phyloP scores from a whole-genome alignment of 1,140 invertebrate genomes.

The Aporrectodea caliginosa region DNA sequence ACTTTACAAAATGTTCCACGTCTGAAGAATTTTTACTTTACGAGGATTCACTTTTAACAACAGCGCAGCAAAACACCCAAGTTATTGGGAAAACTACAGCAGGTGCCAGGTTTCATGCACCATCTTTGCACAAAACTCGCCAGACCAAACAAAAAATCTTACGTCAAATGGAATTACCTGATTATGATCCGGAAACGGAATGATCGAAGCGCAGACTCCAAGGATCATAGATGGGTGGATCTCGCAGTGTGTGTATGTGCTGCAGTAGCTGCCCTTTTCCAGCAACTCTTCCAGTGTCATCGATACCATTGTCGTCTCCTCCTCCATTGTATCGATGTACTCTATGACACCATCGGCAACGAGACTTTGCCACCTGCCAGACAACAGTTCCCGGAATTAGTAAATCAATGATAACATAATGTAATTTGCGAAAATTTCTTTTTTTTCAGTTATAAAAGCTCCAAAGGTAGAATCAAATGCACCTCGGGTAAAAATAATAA shows the following conservation, averaged over 20 bases:
- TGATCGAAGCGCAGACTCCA: slow-evolving; percentile 93
- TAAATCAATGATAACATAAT: no score
- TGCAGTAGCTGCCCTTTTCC: slow-evolving; percentile 71
- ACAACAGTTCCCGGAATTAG: slow-evolving; percentile 64
- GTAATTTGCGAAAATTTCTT: no score
- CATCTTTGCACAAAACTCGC: no score
- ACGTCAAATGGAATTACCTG: no score
- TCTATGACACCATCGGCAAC: slow-evolving; percentile 96
- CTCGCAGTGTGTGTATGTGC: slow-evolving; percentile 97
- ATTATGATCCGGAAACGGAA: slow-evolving; percentile 99
- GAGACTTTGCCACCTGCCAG: slow-evolving; percentile 82
- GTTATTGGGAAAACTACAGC: neutral
- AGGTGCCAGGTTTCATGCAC: no score
- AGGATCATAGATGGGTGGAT: slow-evolving; percentile 99
- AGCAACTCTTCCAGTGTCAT: slow-evolving; percentile 92
- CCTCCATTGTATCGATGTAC: slow-evolving; percentile 96
- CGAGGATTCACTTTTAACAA: no score
- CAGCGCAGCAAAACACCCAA: neutral
- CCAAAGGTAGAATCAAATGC: no score
- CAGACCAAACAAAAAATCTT: no score
- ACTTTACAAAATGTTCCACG: no score
- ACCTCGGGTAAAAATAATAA: no score
- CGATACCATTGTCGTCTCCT: slow-evolving; percentile 98
- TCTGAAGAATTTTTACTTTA: no score
- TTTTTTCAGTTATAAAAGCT: no score